Evolutionary conservation across 2,888 invertebrate genomes (phyloP), one percentile per base, ranked within the genome.

Genomic region (Xestoiulus laeticollis): DNA sequence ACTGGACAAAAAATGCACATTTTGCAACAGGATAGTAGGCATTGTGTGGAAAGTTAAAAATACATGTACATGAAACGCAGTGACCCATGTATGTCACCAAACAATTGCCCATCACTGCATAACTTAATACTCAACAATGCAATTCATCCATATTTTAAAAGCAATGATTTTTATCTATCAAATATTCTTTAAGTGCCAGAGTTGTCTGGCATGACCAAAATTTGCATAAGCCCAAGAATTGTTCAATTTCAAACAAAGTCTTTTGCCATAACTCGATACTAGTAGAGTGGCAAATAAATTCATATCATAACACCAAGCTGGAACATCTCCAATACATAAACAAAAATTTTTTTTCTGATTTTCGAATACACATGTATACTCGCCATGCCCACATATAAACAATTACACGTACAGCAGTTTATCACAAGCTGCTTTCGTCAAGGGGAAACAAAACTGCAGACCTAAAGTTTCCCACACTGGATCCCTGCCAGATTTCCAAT

Each of bases 361-460:
- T 59, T n/a, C 59, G n/a, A 59, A 59, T 59, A 22, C 8, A 59
- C 6, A 38, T 38, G 6, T 5, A 38, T 59, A 22, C 19, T 59
- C 22, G n/a, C 59, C 22, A 59, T n/a, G 22, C 22, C 59, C 59
- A 22, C 53, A n/a, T 8, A 22, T 59, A 59, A 59, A 59, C 59
- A 59, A 59, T 59, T 59, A 22, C n/a, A 59, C 59, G 19, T 53
- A 59, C 22, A 59, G 22, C 59, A n/a, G 59, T 59, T 59, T 59
- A 59, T 59, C 59, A 59, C 22, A 59, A 59, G 10, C 59, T 59
- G 59, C 59, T 59, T 59, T 59, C 59, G 59, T 59, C 59, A 22
- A 59, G 8, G 22, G 12, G 59, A 59, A 59, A 59, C 59, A 59
- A 59, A 38, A 59, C 59, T 22, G 59, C 22, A 48, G 48, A 10